Evolutionary conservation across 1,140 invertebrate genomes (phyloP).

Genomic region (Argopecten irradians): DNA sequence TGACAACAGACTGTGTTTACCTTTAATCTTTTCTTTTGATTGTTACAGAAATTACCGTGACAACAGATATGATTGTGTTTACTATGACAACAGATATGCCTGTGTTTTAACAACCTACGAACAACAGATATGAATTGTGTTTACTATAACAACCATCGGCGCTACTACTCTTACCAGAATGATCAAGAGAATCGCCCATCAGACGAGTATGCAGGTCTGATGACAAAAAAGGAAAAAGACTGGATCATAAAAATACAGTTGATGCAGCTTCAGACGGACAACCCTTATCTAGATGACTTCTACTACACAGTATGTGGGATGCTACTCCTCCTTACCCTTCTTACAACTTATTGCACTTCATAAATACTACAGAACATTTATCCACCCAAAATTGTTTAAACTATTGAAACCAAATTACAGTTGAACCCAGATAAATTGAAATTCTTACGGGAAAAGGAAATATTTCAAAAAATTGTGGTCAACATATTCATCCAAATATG

Average conservation of each 20-base stretch:
- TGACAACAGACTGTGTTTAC: too few species aligned
- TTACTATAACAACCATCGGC: conserved; percentile 28
- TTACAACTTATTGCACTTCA: neutral
- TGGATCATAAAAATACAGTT: conserved; percentile 96
- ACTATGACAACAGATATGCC: conserved; percentile 36
- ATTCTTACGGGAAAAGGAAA: neutral
- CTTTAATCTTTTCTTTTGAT: neutral
- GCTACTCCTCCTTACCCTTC: conserved; percentile 3
- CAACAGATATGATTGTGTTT: conserved; percentile 27
- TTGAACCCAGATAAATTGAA: neutral
- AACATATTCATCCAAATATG: too few species aligned
- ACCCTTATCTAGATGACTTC: conserved; percentile 79
- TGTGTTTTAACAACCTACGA: conserved; percentile 33
- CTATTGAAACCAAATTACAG: neutral
- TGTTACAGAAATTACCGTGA: conserved; percentile 36
- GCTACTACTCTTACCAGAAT: conserved; percentile 48
- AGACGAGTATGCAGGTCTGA: conserved; percentile 92
- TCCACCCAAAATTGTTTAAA: neutral
- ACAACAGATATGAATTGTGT: conserved; percentile 6
- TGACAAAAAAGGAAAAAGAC: conserved; percentile 93
- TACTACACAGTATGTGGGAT: conserved; percentile 78
- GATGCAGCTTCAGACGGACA: conserved; percentile 83
- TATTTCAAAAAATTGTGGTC: too few species aligned
- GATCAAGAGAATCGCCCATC: conserved; percentile 37
- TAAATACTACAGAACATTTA: neutral